Conservation (phyloP, 1,140 invertebrate genomes). For the Heliothis subflexa region DNA sequence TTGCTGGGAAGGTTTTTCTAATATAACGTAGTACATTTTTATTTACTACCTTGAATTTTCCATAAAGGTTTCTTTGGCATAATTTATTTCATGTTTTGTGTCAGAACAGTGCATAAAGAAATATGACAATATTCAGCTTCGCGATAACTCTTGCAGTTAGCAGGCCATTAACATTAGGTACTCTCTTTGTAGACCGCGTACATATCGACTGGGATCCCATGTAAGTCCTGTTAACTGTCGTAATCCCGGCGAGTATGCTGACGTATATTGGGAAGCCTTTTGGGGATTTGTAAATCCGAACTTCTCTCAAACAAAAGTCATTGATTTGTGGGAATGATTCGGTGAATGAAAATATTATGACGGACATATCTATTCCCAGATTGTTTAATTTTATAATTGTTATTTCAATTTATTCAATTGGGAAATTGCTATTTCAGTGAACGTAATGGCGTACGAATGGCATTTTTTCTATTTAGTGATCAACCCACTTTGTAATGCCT, state of each 20-base stretch:
- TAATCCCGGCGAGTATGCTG: constrained; percentile 61
- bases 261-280: constrained; percentile 49
- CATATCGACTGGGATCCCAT: constrained; percentile 64
- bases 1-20: constrained; percentile 19
- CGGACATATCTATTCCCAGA: not conserved
- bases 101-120: not conserved
- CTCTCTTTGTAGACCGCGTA: constrained; percentile 62
- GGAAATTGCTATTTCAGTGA: not conserved
- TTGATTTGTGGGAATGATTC: not conserved
- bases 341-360: constrained; percentile 1
- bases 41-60: not conserved
- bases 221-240: constrained; percentile 68
- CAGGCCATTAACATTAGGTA: constrained; percentile 67
- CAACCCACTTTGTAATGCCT: too few relatives aligned
- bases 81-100: constrained; percentile 1
- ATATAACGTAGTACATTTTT: not conserved
- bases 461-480: too few relatives aligned
- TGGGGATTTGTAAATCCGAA: constrained; percentile 37
- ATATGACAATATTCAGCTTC: not conserved
- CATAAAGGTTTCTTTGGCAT: not conserved
- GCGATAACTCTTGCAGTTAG: constrained; percentile 71
- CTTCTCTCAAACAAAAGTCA: constrained; percentile 6
- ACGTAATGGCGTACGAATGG: not conserved
- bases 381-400: not conserved
- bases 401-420: not conserved